These are phyloP conservation scores for Mylabris sibirica DNA, from an alignment of 2,888 invertebrate species.

Conservation along the genomic window DNA sequence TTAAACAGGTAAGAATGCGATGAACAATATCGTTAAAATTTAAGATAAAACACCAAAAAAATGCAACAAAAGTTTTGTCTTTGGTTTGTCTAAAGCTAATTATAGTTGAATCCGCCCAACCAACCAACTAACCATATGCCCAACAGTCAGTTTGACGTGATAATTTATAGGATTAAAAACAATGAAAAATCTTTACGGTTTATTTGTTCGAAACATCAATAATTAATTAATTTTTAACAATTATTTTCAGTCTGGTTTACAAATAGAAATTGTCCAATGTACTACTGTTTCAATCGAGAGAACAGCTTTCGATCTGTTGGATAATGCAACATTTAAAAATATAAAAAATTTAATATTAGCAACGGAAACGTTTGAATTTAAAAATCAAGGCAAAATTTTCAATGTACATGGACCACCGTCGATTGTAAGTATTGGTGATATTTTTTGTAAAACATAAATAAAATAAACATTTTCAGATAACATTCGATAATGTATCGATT, in stretches of 20 bases:
- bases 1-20: slow-evolving; percentile 62
- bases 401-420: slow-evolving; percentile 67
- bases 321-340: slow-evolving; percentile 67
- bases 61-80: neutral
- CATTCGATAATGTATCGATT: slow-evolving; percentile 68
- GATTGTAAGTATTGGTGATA: slow-evolving; percentile 54
- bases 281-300: slow-evolving; percentile 68
- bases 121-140: neutral
- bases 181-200: slow-evolving; percentile 20
- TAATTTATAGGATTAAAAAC: slow-evolving; percentile 4
- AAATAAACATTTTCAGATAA: slow-evolving; percentile 65
- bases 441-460: neutral
- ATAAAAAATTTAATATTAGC: slow-evolving; percentile 67
- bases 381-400: slow-evolving; percentile 57
- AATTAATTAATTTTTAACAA: slow-evolving; percentile 34
- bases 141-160: neutral
- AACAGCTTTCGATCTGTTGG: slow-evolving; percentile 72
- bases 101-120: slow-evolving; percentile 1
- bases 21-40: slow-evolving; percentile 6
- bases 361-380: slow-evolving; percentile 71
- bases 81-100: slow-evolving; percentile 1
- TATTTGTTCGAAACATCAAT: neutral
- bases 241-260: slow-evolving; percentile 65
- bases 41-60: neutral
- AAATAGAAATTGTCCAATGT: slow-evolving; percentile 68